Base-by-base conservation (phyloP, 53 echinoderm and acorn worm species). In the Crossaster papposus region DNA sequence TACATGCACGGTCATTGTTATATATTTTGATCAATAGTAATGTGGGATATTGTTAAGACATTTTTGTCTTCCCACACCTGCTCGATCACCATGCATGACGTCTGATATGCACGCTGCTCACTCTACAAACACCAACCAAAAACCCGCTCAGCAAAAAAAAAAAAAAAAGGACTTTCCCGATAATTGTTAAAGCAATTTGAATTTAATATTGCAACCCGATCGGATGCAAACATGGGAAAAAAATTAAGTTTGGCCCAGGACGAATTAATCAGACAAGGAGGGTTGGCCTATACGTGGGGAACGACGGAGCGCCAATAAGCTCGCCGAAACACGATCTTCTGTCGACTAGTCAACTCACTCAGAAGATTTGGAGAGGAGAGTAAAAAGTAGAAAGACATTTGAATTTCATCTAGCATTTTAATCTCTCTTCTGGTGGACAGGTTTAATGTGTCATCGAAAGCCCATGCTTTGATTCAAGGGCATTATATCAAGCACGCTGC, bases 141-240 rank as follows among this genome's bases (percentile, higher is more conserved):
- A 28, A 26, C 24, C 24, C 22, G 3, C 68, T 2, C n/a, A 10
- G 44, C 44, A 44, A 9, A 9, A 44, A 1, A 0, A 44, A 44
- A 44, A 44, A 9, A 44, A 68, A 24, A 34, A 73, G 35, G 35
- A 36, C 74, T 73, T 73, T 73, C 35, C 35, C 74, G 44, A 51
- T 78, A 78, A 78, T 78, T 51, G 78, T 51, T 35, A 0, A 28
- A 50, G 78, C 78, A 78, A 78, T 78, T 51, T 78, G 51, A 50
- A 78, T 51, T 78, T 24, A 78, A 78, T 78, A 78, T 78, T 24
- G 78, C 51, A 44, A 51, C 78, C 51, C 9, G 44, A 50, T 78
- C 7, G 51, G 23, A 20, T 78, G 51, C 78, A 78, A 78, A 78
- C 78, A 78, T 28, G 78, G 18, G 50, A 44, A 50, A 10, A n/a